These are phyloP conservation scores for Cetoscarus ocellatus DNA, from an alignment of 2,797 vertebrate genomes.

Conservation along the genomic window DNA sequence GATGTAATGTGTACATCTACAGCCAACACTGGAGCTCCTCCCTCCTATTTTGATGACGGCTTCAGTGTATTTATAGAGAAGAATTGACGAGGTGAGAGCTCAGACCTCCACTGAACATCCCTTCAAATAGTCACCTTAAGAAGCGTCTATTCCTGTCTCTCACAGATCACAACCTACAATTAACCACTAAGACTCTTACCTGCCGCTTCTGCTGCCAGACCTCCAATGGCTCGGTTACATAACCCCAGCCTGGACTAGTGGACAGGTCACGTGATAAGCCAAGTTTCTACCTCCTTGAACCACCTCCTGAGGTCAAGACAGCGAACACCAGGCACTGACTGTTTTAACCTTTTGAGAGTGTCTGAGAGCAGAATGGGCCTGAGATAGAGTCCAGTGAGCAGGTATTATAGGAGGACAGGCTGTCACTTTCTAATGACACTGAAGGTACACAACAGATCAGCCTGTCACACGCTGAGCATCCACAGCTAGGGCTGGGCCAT, in stretches of 20 bases:
- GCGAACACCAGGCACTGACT: not conserved
- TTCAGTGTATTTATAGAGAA: slow-evolving; percentile 30
- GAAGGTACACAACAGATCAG: slow-evolving; percentile 6
- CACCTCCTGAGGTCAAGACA: slow-evolving; percentile 28
- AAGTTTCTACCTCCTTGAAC: slow-evolving; percentile 12
- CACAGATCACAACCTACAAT: slow-evolving; percentile 73
- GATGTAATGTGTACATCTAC: not conserved
- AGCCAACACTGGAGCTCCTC: not conserved
- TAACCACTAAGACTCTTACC: slow-evolving; percentile 84
- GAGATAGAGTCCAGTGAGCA: slow-evolving; percentile 23
- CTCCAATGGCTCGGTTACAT: slow-evolving; percentile 58
- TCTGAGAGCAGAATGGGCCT: slow-evolving; percentile 34
- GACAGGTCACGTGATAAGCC: slow-evolving; percentile 39
- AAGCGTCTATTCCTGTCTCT: slow-evolving; percentile 67
- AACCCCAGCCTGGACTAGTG: slow-evolving; percentile 58
- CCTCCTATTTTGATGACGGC: not conserved
- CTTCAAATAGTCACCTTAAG: slow-evolving; percentile 48
- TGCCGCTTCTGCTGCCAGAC: slow-evolving; percentile 50
- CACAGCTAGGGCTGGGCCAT: not conserved
- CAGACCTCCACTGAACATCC: slow-evolving; percentile 56
- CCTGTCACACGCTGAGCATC: slow-evolving; percentile 14
- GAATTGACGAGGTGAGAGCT: slow-evolving; percentile 36
- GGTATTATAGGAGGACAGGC: slow-evolving; percentile 40
- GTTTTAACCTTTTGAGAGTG: slow-evolving; percentile 31
- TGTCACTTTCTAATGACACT: slow-evolving; percentile 17